These are phyloP conservation scores for Calonectris borealis DNA, from an alignment of 2,113 vertebrate species.

Conservation along the genomic window DNA sequence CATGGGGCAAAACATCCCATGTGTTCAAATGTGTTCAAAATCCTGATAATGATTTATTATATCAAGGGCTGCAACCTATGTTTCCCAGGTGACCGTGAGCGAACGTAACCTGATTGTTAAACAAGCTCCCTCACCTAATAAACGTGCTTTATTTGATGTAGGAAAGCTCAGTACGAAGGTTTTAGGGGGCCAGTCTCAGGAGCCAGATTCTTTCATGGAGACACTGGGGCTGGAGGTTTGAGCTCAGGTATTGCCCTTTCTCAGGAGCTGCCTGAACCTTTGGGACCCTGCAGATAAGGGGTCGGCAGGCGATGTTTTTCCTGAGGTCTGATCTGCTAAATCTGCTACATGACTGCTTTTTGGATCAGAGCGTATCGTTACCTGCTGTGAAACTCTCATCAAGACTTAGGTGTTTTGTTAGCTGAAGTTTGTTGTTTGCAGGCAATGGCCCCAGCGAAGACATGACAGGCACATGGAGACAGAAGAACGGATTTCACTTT, in stretches of 20 bases:
- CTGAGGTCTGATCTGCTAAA: background rate
- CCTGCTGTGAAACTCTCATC: background rate
- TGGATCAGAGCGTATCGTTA: background rate
- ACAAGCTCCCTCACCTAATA: slow-evolving; percentile 49
- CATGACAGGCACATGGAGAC: background rate
- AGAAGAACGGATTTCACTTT: background rate
- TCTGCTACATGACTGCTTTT: background rate
- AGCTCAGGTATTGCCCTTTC: background rate
- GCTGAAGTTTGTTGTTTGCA: background rate
- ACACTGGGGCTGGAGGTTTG: background rate
- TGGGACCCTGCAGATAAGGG: background rate
- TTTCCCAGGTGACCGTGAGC: background rate
- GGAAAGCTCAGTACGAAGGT: background rate
- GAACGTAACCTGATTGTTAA: slow-evolving; percentile 23
- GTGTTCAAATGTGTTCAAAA: slow-evolving; percentile 24
- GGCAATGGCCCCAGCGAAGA: background rate
- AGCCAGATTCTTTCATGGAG: background rate
- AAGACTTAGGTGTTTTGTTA: background rate
- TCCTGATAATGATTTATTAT: slow-evolving; percentile 34
- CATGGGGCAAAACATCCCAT: slow-evolving; percentile 26
- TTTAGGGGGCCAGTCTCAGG: background rate
- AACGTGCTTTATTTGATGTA: slow-evolving; percentile 27
- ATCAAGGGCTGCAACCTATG: background rate
- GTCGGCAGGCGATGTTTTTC: background rate
- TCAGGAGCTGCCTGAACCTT: background rate